Evolutionary conservation across 2,888 invertebrate genomes (phyloP).

Genomic region (Noctua pronuba): DNA sequence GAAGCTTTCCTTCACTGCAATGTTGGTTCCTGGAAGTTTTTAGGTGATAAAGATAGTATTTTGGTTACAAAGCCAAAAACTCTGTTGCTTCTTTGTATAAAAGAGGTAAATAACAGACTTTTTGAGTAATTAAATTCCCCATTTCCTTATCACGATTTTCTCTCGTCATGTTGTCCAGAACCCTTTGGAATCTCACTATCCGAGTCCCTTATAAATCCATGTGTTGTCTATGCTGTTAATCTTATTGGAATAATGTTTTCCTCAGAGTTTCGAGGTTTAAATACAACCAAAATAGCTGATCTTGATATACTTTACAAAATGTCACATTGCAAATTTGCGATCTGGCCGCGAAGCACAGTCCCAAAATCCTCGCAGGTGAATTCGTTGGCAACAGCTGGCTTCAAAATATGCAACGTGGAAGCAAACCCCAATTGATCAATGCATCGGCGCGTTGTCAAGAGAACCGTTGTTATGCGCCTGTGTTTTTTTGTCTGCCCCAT

Average conservation of each 20-base stretch:
- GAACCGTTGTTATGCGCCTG: constrained; percentile 76
- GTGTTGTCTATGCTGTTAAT: not conserved
- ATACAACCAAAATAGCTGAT: constrained; percentile 36
- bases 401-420: constrained; percentile 47
- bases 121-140: not conserved
- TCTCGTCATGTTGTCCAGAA: not conserved
- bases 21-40: not conserved
- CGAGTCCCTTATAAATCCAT: not conserved
- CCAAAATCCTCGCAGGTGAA: constrained; percentile 25
- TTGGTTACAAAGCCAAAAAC: not conserved
- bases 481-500: constrained; percentile 41
- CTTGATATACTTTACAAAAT: constrained; percentile 46
- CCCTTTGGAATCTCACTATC: not conserved
- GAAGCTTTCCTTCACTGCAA: no score
- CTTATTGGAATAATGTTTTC: not conserved
- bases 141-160: not conserved
- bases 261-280: constrained; percentile 15
- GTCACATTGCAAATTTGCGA: constrained; percentile 32
- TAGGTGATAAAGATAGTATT: not conserved
- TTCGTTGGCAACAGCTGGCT: constrained; percentile 48
- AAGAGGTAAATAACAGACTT: not conserved
- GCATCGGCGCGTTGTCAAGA: constrained; percentile 73
- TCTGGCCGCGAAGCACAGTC: constrained; percentile 33
- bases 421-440: constrained; percentile 69
- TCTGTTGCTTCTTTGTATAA: not conserved